These are phyloP conservation scores for Drosophila kambysellisi DNA, from an alignment of 2,888 invertebrate species.

Conservation along the genomic window DNA sequence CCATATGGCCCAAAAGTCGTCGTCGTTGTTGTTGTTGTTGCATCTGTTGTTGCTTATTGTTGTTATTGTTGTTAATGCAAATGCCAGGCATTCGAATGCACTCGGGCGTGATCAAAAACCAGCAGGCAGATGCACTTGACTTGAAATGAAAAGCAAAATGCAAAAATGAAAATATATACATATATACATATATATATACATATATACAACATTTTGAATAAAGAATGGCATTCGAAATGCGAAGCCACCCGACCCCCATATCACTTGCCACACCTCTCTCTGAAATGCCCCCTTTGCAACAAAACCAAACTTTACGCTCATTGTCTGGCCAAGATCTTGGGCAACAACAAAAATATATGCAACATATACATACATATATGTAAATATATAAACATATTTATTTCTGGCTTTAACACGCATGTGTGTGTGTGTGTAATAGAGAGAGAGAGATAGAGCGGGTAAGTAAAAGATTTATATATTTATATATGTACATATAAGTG, in stretches of 20 bases:
- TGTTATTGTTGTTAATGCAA: conserved; percentile 57
- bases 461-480: too few relatives aligned
- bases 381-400: neutral
- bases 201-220: conserved; percentile 9
- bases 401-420: neutral
- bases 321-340: conserved; percentile 41
- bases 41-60: conserved; percentile 27
- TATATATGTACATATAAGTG: too few relatives aligned
- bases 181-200: too few relatives aligned
- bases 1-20: conserved; percentile 41
- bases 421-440: neutral
- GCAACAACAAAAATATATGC: neutral
- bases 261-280: neutral
- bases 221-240: conserved; percentile 29
- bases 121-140: conserved; percentile 66
- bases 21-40: conserved; percentile 19
- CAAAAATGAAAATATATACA: conserved; percentile 9
- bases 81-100: conserved; percentile 73
- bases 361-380: neutral
- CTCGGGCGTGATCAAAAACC: conserved; percentile 57
- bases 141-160: conserved; percentile 57
- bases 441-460: neutral
- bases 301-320: conserved; percentile 24
- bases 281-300: neutral
- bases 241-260: neutral